Evolutionary conservation across 2,797 vertebrate species (phyloP).

Genomic region (Agapornis canus): DNA sequence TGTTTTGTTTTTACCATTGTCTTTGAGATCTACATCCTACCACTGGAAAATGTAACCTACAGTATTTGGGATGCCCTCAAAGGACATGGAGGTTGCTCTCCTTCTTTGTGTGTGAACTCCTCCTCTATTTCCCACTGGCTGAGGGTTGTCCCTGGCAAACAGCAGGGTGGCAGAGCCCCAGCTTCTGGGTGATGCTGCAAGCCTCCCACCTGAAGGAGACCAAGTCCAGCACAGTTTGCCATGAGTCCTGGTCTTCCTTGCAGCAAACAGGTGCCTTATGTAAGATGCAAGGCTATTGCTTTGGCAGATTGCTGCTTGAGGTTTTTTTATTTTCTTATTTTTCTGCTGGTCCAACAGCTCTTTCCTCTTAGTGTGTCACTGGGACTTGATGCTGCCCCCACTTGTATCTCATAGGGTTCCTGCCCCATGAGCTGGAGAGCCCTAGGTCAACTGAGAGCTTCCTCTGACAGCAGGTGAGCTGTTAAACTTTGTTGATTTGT

Average conservation of each 20-base stretch:
- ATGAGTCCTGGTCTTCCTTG: background rate
- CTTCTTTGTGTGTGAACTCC: background rate
- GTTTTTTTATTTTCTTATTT: background rate
- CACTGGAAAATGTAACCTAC: background rate
- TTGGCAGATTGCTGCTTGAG: background rate
- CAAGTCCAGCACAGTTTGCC: background rate
- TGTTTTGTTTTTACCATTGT: background rate
- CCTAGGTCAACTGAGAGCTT: background rate
- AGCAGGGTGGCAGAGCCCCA: background rate
- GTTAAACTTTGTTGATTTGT: background rate
- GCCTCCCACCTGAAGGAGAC: background rate
- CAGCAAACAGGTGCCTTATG: background rate
- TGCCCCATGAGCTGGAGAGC: background rate
- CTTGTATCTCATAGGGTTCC: rapidly evolving
- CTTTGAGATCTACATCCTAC: background rate
- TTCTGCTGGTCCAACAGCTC: rapidly evolving
- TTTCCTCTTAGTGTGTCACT: background rate
- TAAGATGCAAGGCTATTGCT: background rate
- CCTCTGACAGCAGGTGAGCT: rapidly evolving
- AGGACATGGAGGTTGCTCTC: background rate
- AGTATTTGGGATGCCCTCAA: background rate
- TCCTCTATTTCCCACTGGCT: background rate
- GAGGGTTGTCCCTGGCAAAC: background rate
- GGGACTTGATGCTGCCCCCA: background rate
- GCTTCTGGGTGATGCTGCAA: background rate